Percentiles rank a stretch among this genome's conserved stretches.
Conservation (phyloP, 2,113 vertebrate genomes). For the Pelecanus crispus region DNA sequence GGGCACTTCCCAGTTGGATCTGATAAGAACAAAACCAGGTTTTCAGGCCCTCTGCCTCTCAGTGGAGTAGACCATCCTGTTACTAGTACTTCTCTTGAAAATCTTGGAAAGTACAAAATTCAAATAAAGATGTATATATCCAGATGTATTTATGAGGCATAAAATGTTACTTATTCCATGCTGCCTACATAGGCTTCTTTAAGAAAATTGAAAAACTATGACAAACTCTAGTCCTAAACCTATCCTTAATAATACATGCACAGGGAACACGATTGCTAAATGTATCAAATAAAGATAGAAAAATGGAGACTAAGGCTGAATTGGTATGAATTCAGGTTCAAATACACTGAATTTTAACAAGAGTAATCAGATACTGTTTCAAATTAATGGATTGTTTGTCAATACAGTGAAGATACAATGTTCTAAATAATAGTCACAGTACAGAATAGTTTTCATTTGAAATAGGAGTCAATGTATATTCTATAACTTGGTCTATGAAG, state of each 20-base stretch:
- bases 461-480: neutral
- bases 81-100: neutral
- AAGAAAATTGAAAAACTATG: neutral
- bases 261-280: neutral
- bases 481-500: neutral
- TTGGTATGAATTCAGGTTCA: neutral
- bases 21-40: neutral
- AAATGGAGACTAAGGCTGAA: neutral
- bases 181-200: neutral
- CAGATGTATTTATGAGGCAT: neutral
- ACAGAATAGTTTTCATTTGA: neutral
- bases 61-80: neutral
- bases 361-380: neutral
- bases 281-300: neutral
- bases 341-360: neutral
- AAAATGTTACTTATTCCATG: neutral
- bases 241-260: neutral
- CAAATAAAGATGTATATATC: neutral
- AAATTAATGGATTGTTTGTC: neutral
- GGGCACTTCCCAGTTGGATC: neutral
- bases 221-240: neutral
- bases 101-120: neutral
- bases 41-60: neutral
- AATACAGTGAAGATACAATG: neutral
- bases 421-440: neutral